Evolutionary conservation across 2,888 invertebrate species (phyloP).

Genomic region (Elysia crispata): DNA sequence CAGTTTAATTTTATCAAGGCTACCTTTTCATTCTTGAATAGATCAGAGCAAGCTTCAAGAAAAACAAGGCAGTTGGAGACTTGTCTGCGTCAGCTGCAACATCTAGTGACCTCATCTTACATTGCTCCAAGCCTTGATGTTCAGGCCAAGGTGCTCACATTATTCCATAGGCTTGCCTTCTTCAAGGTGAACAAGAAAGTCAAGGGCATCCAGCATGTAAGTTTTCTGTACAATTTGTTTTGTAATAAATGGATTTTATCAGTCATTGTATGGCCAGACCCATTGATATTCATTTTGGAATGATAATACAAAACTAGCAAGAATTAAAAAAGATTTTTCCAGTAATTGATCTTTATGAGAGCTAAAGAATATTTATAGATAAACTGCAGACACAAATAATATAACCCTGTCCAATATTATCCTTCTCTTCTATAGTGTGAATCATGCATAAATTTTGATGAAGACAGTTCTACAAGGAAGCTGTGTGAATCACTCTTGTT

Average conservation of each 20-base stretch:
- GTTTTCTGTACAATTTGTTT: no score
- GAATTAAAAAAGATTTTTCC: no score
- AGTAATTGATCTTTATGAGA: no score
- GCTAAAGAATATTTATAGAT: no score
- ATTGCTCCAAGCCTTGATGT: not conserved
- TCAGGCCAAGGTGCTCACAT: conserved; percentile 24
- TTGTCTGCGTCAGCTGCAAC: conserved; percentile 30
- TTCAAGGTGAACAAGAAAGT: conserved; percentile 23
- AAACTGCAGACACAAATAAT: no score
- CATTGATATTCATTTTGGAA: no score
- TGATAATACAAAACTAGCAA: no score
- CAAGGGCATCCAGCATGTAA: conserved; percentile 40
- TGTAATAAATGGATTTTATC: no score
- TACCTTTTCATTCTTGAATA: conserved; percentile 11
- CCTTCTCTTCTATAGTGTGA: conserved; percentile 20
- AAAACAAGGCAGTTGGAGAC: conserved; percentile 31
- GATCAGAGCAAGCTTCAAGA: conserved; percentile 12
- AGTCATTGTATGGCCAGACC: no score
- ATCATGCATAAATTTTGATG: conserved; percentile 22
- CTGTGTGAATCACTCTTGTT: conserved; percentile 31
- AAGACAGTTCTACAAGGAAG: not conserved
- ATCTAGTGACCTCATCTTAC: conserved; percentile 33
- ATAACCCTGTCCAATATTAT: no score
- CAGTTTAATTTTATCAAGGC: not conserved
- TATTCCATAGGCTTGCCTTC: conserved; percentile 38